These are phyloP conservation scores for Anarhynchus alexandrinus DNA, from an alignment of 2,113 vertebrate genomes.

Conservation along the genomic window DNA sequence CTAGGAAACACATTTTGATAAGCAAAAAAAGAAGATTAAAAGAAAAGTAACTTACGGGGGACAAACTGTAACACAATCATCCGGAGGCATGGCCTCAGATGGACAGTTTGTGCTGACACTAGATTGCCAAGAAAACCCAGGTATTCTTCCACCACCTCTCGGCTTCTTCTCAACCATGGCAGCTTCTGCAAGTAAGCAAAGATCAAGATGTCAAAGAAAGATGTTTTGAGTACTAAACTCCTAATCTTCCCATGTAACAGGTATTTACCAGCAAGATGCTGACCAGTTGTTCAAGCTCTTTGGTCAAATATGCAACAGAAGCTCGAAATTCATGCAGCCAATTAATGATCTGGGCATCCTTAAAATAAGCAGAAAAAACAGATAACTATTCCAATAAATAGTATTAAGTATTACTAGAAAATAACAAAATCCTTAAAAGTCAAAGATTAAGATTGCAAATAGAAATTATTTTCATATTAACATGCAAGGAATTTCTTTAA, in stretches of 20 bases:
- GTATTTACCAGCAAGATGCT: slow-evolving; percentile 83
- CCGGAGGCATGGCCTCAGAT: slow-evolving; percentile 85
- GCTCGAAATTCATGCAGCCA: slow-evolving; percentile 91
- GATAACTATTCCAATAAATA: not conserved
- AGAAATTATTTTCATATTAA: not conserved
- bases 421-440: not conserved
- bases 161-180: slow-evolving; percentile 86
- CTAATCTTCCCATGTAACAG: not conserved
- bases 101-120: slow-evolving; percentile 95
- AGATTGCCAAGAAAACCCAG: slow-evolving; percentile 91
- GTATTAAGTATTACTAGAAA: not conserved
- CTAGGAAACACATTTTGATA: not conserved
- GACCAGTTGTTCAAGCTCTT: slow-evolving; percentile 92
- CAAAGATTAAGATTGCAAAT: not conserved
- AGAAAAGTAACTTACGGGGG: slow-evolving; percentile 76
- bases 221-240: not conserved
- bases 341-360: slow-evolving; percentile 94
- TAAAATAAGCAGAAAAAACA: slow-evolving; percentile 1
- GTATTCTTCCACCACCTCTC: slow-evolving; percentile 90
- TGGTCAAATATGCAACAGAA: slow-evolving; percentile 84
- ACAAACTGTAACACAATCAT: slow-evolving; percentile 88
- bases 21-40: not conserved
- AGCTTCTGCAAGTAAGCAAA: slow-evolving; percentile 75
- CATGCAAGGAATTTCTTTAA: not conserved
- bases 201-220: not conserved